Evolutionary conservation across 2,113 vertebrate genomes (phyloP).

Genomic region (Glareola pratincola): DNA sequence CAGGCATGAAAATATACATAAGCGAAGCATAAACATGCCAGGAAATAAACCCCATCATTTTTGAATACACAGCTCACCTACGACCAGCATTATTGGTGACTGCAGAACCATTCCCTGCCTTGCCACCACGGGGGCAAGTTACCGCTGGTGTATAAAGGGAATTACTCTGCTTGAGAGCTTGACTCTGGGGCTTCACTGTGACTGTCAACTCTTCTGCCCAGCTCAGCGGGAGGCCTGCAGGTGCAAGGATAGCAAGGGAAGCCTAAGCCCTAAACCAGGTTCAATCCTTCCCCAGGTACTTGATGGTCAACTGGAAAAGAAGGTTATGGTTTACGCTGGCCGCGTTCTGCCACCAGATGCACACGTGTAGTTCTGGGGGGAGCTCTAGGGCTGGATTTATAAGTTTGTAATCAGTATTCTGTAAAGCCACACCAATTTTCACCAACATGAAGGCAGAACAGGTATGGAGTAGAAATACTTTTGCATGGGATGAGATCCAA

Average conservation of each 20-base stretch:
- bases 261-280: not conserved
- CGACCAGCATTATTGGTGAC: not conserved
- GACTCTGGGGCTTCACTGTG: not conserved
- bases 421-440: not conserved
- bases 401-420: not conserved
- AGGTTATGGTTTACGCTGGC: not conserved
- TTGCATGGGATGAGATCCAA: not conserved
- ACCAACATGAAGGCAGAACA: not conserved
- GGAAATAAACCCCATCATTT: not conserved
- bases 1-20: constrained; percentile 6
- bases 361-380: not conserved
- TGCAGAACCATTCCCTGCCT: not conserved
- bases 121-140: not conserved
- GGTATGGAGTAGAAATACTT: not conserved
- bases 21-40: not conserved
- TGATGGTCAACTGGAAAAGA: not conserved
- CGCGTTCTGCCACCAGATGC: not conserved
- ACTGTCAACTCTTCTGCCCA: not conserved
- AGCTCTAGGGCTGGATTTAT: not conserved
- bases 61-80: not conserved
- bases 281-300: not conserved
- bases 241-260: not conserved
- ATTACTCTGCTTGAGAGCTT: not conserved
- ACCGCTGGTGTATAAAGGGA: not conserved
- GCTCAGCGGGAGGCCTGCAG: not conserved